Evolutionary conservation across 23 tunicate species (phyloP).

Genomic region (Styela plicata): DNA sequence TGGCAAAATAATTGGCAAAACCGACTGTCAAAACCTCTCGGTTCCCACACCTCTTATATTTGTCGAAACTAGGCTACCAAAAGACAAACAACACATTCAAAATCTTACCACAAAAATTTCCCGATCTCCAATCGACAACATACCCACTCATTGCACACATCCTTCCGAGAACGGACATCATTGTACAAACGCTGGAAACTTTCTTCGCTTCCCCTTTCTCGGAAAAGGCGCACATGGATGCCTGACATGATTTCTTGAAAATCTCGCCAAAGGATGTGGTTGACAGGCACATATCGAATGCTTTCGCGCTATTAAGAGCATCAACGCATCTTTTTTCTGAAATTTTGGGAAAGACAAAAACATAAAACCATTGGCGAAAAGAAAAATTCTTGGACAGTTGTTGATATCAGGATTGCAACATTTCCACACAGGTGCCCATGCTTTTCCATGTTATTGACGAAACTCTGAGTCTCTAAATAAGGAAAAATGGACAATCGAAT

Average conservation of each 20-base stretch:
- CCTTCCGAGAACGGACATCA: neutral
- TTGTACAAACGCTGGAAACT: neutral
- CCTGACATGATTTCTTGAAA: neutral
- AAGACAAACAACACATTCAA: neutral
- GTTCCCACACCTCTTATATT: too few relatives aligned
- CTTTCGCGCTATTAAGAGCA: neutral
- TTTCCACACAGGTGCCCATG: too few relatives aligned
- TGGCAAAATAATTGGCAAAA: too few relatives aligned
- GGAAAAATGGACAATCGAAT: too few relatives aligned
- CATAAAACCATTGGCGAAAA: too few relatives aligned
- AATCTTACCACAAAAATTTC: conserved; percentile 4
- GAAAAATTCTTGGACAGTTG: too few relatives aligned
- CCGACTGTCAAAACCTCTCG: neutral
- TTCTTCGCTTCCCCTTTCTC: neutral
- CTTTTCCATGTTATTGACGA: too few relatives aligned
- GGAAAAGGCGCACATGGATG: neutral
- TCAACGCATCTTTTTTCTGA: neutral
- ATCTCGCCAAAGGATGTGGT: neutral
- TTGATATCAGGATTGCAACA: too few relatives aligned
- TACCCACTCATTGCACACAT: neutral
- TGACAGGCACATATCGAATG: neutral
- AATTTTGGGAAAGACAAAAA: too few relatives aligned
- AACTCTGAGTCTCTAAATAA: too few relatives aligned
- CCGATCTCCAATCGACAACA: neutral
- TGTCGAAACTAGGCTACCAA: neutral